These are phyloP conservation scores for Gandaritis pyraliata DNA, from an alignment of 2,888 invertebrate genomes.

Conservation along the genomic window DNA sequence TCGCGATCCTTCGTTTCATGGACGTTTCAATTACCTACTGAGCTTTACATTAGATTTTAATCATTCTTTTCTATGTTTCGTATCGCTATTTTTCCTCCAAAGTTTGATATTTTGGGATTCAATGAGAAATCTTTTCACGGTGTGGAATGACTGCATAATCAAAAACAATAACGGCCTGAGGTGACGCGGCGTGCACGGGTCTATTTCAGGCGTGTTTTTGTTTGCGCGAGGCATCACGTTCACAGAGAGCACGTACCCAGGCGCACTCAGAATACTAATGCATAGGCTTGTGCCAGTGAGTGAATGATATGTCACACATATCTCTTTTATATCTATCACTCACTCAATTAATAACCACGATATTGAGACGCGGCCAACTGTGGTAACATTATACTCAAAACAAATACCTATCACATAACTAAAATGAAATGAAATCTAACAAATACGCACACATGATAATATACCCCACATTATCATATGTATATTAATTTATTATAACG, in stretches of 20 bases:
- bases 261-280: conserved; percentile 68
- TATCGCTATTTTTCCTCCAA: background rate
- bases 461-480: too few species aligned
- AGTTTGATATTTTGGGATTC: conserved; percentile 4
- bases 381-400: too few species aligned
- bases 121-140: conserved; percentile 16
- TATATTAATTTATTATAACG: too few species aligned
- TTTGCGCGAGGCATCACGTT: conserved; percentile 66
- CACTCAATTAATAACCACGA: background rate
- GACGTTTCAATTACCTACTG: conserved; percentile 74
- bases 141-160: conserved; percentile 20
- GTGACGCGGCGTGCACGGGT: conserved; percentile 50
- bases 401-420: too few species aligned
- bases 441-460: too few species aligned
- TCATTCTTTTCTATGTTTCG: conserved; percentile 8
- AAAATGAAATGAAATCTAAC: background rate
- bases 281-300: conserved; percentile 43
- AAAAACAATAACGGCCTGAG: conserved; percentile 54
- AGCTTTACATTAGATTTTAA: conserved; percentile 48
- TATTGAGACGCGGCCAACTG: too few species aligned
- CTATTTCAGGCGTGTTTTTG: conserved; percentile 72
- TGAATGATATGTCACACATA: conserved; percentile 23
- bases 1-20: conserved; percentile 58
- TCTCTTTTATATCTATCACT: conserved; percentile 2
- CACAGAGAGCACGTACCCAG: conserved; percentile 61